These are phyloP conservation scores for Agapetus fuscipes DNA, from an alignment of 2,888 invertebrate genomes.

Conservation along the genomic window DNA sequence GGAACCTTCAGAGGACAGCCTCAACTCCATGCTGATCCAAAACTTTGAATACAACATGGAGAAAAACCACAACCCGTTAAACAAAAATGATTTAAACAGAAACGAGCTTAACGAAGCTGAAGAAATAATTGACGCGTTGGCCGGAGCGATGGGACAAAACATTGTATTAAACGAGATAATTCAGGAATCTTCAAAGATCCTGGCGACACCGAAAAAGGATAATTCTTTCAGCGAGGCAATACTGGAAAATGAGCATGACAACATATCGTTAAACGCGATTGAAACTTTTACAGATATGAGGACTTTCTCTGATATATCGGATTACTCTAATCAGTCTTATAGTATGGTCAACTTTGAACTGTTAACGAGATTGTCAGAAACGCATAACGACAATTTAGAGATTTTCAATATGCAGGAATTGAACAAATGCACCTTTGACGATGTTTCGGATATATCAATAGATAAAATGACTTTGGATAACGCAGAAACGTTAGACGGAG, in stretches of 20 bases:
- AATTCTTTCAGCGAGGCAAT: background rate
- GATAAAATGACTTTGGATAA: background rate
- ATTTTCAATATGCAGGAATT: constrained; percentile 9
- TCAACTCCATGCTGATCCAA: background rate
- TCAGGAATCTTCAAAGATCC: background rate
- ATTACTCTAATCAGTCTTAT: constrained; percentile 1
- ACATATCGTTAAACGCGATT: too few species aligned
- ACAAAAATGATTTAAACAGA: background rate
- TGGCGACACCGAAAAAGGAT: background rate
- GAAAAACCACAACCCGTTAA: background rate
- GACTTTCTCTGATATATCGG: background rate
- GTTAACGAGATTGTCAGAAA: constrained; percentile 4
- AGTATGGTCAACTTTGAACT: constrained; percentile 7
- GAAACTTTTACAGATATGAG: background rate
- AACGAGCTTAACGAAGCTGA: background rate
- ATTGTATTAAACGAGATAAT: background rate
- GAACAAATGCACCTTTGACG: constrained; percentile 2
- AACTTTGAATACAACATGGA: background rate
- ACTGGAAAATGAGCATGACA: background rate
- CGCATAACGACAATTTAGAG: constrained; percentile 7
- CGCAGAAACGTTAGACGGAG: background rate
- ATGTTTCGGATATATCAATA: background rate
- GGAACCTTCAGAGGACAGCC: background rate
- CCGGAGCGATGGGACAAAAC: background rate
- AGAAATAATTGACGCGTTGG: background rate